Base-by-base conservation (phyloP, 2,113 vertebrate genomes). In the Sander vitreus region DNA sequence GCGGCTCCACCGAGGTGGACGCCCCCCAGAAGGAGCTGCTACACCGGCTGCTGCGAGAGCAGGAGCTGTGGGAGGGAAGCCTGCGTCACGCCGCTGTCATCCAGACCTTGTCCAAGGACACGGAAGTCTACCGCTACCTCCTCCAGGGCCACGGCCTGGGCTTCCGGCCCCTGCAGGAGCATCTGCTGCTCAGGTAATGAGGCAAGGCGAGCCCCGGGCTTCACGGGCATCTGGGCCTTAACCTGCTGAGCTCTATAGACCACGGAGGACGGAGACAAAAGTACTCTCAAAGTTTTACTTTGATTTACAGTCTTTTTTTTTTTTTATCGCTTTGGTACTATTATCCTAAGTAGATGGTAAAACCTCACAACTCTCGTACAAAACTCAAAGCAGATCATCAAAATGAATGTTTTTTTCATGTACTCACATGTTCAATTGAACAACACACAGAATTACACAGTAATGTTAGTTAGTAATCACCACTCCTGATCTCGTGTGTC, bases 121-220 rank as follows among this genome's bases (percentile, higher is more conserved):
- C 90, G 0, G 95, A 97, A 13, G 91, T 96, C 39, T 96, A 93
- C 83, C 94, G 88, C 69, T 96, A 93, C 79, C 70, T 92, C 55
- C 86, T 92, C 19, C 82, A 89, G 70, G 90, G 92, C 23, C 86
- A 91, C 10, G 86, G 84, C 23, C 90, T 91, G 78, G 88, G 89
- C 33, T 88, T 90, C 5, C 76, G 93, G 39, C 89, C 92, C 62
- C 85, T 87, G 0, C 91, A 88, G 77, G 95, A 96, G 19, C 90
- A 95, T 75, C 86, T 96, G 69, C 87, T 97, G 79, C 88, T 96
- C 73, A 96, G 96, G 96, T 97, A 91, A 90, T 39, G 47, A 80
- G 63, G 45, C 73, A 16, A 18, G 39, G 21, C 60, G 7, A 75
- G 69, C 51, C 43, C 23, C 30, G 11, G 81, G 75, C 60, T 59